Evolutionary conservation across 2,888 invertebrate species (phyloP).

Genomic region (Aleiodes leptofemur): DNA sequence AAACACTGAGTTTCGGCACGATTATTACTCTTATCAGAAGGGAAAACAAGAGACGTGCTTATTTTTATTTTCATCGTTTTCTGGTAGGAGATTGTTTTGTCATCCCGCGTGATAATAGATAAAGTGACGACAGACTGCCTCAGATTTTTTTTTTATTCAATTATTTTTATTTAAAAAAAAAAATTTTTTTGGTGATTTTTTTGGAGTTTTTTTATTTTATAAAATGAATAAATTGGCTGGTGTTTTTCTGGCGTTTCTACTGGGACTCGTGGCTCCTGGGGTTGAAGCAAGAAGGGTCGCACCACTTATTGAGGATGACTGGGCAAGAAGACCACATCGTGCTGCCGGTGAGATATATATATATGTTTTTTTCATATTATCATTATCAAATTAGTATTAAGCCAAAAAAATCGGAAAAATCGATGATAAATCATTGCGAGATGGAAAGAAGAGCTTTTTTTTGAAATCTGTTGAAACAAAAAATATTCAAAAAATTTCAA

Average conservation of each 20-base stretch:
- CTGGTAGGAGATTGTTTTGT: constrained; percentile 27
- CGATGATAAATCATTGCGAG: too few species aligned
- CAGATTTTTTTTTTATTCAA: constrained; percentile 4
- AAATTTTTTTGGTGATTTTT: constrained; percentile 5
- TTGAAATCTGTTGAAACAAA: too few species aligned
- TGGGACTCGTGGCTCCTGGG: constrained; percentile 73
- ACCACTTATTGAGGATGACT: constrained; percentile 82
- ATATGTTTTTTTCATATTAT: constrained; percentile 42
- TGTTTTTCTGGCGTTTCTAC: constrained; percentile 64
- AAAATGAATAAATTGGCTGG: constrained; percentile 65
- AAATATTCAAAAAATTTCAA: constrained; percentile 37
- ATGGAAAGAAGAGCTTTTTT: too few species aligned
- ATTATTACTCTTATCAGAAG: too few species aligned
- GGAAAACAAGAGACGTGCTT: too few species aligned
- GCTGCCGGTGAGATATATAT: constrained; percentile 80
- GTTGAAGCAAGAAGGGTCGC: constrained; percentile 77
- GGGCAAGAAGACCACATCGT: constrained; percentile 80
- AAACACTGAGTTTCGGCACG: too few species aligned
- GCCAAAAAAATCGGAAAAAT: too few species aligned
- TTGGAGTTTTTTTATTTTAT: not conserved
- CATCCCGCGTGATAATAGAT: constrained; percentile 42
- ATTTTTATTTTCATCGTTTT: too few species aligned
- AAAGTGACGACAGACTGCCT: constrained; percentile 25
- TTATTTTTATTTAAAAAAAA: not conserved
- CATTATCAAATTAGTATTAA: not conserved